Conservation (phyloP, 1,140 invertebrate genomes). For the Battus philenor region DNA sequence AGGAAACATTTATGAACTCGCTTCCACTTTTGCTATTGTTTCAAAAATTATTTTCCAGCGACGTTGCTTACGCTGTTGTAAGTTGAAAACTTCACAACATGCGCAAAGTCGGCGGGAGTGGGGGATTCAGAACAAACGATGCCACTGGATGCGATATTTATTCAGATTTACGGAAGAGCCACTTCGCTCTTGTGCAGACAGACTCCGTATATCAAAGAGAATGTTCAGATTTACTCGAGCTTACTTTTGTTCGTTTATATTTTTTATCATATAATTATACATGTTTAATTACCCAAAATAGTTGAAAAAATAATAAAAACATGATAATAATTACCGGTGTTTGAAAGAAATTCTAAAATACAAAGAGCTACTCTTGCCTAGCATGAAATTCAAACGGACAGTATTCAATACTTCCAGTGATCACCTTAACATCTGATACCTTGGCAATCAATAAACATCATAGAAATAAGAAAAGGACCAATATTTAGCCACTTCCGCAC, state of each 20-base stretch:
- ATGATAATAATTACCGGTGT: no score
- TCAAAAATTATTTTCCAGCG: constrained; percentile 9
- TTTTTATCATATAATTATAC: no score
- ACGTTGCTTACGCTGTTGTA: constrained; percentile 8
- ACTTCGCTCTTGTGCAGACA: not conserved
- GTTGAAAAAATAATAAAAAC: no score
- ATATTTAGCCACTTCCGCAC: no score
- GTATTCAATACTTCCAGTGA: no score
- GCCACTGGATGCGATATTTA: constrained; percentile 14
- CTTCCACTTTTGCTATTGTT: constrained; percentile 6
- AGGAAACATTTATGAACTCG: constrained; percentile 1
- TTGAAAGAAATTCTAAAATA: no score
- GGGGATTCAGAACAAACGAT: constrained; percentile 11
- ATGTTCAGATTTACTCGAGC: not conserved
- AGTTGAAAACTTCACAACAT: constrained; percentile 10
- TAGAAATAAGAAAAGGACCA: no score
- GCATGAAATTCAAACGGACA: no score
- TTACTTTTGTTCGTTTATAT: not conserved
- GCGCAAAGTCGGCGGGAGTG: not conserved
- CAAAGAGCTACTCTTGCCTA: no score
- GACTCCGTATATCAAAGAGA: constrained; percentile 13
- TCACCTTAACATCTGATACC: no score
- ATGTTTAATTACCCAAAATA: no score
- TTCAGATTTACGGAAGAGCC: constrained; percentile 15
- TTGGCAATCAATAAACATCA: no score